phyloP scores from a whole-genome alignment of 2,888 invertebrate genomes.

The Altica lythri region DNA sequence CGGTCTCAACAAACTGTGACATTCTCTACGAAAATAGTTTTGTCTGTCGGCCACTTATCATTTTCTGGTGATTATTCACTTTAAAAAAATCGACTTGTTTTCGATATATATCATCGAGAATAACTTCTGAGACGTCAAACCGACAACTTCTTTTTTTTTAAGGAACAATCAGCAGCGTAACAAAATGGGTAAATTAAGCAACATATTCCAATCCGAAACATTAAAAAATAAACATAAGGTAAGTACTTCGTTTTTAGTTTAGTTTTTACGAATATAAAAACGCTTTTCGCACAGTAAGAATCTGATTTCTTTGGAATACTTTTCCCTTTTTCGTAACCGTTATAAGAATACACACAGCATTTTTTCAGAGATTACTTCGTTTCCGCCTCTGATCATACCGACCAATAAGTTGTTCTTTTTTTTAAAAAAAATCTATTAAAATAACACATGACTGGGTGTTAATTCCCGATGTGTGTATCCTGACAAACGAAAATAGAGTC shows the following conservation, averaged over 20 bases:
- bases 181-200: background rate
- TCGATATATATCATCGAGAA: conserved; percentile 24
- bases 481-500: conserved; percentile 31
- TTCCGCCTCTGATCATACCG: too few species aligned
- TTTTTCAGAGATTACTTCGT: too few species aligned
- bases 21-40: conserved; percentile 23
- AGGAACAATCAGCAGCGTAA: background rate
- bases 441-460: conserved; percentile 30
- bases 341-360: too few species aligned
- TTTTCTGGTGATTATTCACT: conserved; percentile 24
- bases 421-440: conserved; percentile 27
- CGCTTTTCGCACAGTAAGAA: too few species aligned
- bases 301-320: too few species aligned
- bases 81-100: conserved; percentile 25
- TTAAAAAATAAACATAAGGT: too few species aligned
- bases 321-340: too few species aligned
- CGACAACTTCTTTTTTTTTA: background rate
- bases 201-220: too few species aligned
- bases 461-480: conserved; percentile 26
- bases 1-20: background rate
- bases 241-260: too few species aligned
- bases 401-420: too few species aligned
- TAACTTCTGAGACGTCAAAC: conserved; percentile 17
- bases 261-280: too few species aligned
- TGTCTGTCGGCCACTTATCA: conserved; percentile 22